These are phyloP conservation scores for Syngnathoides biaculeatus DNA, from an alignment of 2,113 vertebrate species.

Conservation along the genomic window DNA sequence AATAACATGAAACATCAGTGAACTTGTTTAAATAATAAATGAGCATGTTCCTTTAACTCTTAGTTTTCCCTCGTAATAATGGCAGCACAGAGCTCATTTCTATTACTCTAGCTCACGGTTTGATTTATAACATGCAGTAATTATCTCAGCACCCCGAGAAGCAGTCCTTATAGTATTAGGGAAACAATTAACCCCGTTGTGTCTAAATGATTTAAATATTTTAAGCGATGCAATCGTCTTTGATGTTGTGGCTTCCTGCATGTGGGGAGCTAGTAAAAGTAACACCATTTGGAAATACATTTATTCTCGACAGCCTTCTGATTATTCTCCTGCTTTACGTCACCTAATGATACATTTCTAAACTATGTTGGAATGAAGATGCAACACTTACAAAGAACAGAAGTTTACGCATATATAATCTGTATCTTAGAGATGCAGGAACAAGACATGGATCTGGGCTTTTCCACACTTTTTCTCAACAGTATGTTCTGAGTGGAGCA, in stretches of 20 bases:
- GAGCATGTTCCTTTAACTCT: background rate
- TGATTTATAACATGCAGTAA: background rate
- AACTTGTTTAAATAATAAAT: background rate
- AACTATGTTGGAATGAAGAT: background rate
- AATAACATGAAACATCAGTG: background rate
- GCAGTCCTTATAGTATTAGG: background rate
- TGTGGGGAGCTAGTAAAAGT: constrained; percentile 6
- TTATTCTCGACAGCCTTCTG: constrained; percentile 2
- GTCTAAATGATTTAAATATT: constrained; percentile 11
- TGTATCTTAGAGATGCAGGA: background rate
- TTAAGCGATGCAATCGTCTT: constrained; percentile 12
- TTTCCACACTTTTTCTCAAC: background rate
- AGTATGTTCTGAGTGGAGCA: background rate
- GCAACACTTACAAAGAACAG: background rate
- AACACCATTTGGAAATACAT: background rate
- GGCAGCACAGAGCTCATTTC: background rate
- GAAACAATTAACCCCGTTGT: constrained; percentile 4
- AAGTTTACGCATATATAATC: background rate
- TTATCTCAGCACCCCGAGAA: background rate
- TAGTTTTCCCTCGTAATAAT: background rate
- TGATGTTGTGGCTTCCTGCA: constrained; percentile 16
- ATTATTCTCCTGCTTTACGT: background rate
- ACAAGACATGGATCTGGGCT: background rate
- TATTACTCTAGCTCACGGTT: background rate
- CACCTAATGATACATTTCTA: background rate